Base-by-base conservation (phyloP, 2,888 invertebrate species). In the Diloba caeruleocephala region DNA sequence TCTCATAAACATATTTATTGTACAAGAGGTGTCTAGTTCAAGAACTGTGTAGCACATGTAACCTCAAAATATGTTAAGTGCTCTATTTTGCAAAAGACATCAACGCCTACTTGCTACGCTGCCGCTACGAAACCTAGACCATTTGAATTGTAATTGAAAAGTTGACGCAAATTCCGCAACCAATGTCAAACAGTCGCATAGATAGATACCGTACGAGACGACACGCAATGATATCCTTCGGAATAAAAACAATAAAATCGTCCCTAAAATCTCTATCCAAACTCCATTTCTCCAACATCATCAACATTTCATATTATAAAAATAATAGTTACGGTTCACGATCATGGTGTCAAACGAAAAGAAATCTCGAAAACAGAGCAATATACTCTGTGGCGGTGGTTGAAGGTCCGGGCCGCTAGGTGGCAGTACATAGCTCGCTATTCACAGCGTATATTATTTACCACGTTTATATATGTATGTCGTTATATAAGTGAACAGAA, bases 401-500 rank as follows among this genome's bases (percentile, higher is more conserved):
- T 75, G 79, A 80, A 74, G 79, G 81, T 81, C 82, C 78, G 77
- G 82, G 75, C 82, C 90, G 88, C 92, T 92, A 92, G 93, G 92
- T 92, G 93, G 92, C 92, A 90, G 90, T 91, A 92, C 90, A 89
- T 84, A 89, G 86, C 84, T 82, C 81, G 87, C 88, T 91, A 89
- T 90, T 91, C 91, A 85, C 85, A 82, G 81, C 83, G 88, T 92
- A 91, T 89, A 91, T 92, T 90, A 92, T 93, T 87, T 93, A 92
- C 92, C 79, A 76, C 81, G 83, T 83, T 83, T 88, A 86, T 88
- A 80, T 88, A 88, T 86, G 82, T 89, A 83, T 85, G 85, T 87
- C 79, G 90, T 93, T 92, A 93, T 92, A 92, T 93, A 92, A 92
- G 89, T 85, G 91, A 92, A 92, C 92, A 92, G 92, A 92, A 93